Evolutionary conservation across 2,797 vertebrate species (phyloP).

Genomic region (Pseudotriccus pelzelni): DNA sequence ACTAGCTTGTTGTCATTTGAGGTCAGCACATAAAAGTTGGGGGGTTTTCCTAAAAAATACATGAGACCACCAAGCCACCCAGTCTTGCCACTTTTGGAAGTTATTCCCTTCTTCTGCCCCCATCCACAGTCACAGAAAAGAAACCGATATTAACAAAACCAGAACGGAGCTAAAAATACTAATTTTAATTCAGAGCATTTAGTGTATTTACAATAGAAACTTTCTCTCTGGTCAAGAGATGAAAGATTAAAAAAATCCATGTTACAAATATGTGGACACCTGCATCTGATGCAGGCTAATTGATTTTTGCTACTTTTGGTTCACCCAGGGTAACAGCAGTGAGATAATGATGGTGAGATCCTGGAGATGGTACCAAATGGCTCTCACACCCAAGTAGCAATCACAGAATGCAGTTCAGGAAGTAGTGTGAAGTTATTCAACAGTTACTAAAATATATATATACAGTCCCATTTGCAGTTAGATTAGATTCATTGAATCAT

Average conservation of each 20-base stretch:
- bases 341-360: neutral
- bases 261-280: neutral
- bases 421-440: conserved; percentile 61
- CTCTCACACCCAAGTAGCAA: neutral
- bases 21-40: neutral
- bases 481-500: neutral
- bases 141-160: neutral
- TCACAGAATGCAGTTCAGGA: neutral
- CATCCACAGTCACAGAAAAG: neutral
- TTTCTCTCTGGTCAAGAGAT: neutral
- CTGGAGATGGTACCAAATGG: accelerated
- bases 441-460: neutral
- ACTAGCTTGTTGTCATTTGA: neutral
- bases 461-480: neutral
- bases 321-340: neutral
- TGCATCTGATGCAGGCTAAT: neutral
- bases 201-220: conserved; percentile 60
- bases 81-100: neutral
- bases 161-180: neutral
- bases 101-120: neutral
- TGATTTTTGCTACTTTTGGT: neutral
- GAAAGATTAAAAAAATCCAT: neutral
- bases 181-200: conserved; percentile 43
- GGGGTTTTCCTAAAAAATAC: neutral
- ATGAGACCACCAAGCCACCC: neutral